phyloP scores from a whole-genome alignment of 1,140 invertebrate genomes.

The Trachymyrmex cornetzi region DNA sequence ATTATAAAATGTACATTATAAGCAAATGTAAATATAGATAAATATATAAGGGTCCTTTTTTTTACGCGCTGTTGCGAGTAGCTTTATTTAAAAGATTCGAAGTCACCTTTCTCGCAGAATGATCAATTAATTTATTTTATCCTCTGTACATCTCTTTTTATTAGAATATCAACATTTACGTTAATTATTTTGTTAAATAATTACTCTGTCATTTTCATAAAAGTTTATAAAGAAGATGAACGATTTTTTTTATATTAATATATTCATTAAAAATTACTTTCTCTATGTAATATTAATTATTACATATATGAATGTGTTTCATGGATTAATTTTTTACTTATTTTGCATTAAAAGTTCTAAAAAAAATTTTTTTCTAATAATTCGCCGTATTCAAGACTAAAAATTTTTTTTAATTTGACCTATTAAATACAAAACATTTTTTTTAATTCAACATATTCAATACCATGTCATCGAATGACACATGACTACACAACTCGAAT shows the following conservation, averaged over 20 bases:
- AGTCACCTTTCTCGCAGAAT: not conserved
- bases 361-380: not conserved
- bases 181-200: slow-evolving; percentile 20
- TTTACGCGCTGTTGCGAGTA: slow-evolving; percentile 11
- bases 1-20: slow-evolving; percentile 47
- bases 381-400: not conserved
- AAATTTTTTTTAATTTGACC: too few species aligned
- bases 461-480: not conserved
- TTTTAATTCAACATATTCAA: not conserved
- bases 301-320: not conserved
- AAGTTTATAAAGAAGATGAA: not conserved
- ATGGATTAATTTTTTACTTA: not conserved
- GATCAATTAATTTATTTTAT: slow-evolving; percentile 5
- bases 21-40: slow-evolving; percentile 50
- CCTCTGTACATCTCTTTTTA: not conserved
- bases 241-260: not conserved
- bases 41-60: slow-evolving; percentile 42
- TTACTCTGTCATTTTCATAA: not conserved
- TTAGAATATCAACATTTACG: not conserved
- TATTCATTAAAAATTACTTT: not conserved
- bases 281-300: not conserved
- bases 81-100: slow-evolving; percentile 11
- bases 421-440: not conserved
- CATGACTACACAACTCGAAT: not conserved
- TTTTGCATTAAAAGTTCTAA: too few species aligned